Evolutionary conservation across 2,888 invertebrate genomes (phyloP).

Genomic region (Uropetala carovei): DNA sequence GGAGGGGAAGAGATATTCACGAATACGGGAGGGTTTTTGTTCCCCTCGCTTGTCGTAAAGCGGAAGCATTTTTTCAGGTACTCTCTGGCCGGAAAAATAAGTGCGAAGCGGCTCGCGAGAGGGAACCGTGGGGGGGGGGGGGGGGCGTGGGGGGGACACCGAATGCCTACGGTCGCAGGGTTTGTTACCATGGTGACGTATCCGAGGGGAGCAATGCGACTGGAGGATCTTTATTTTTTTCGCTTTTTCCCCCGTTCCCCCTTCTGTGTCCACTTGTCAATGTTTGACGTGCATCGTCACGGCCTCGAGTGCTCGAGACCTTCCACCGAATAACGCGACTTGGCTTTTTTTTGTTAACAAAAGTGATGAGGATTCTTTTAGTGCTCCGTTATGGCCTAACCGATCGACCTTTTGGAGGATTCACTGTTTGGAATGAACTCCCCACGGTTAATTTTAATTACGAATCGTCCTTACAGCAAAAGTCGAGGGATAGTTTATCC

Average conservation of each 20-base stretch:
- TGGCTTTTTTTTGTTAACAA: not conserved
- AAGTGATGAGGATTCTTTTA: not conserved
- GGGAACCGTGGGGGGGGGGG: not conserved
- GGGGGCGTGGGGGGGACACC: too few relatives aligned
- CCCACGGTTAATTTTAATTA: not conserved
- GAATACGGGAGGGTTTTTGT: not conserved
- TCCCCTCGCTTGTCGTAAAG: not conserved
- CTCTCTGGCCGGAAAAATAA: not conserved
- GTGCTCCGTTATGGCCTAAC: not conserved
- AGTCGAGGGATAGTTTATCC: too few relatives aligned
- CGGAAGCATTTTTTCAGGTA: not conserved
- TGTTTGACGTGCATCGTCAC: slow-evolving; percentile 32
- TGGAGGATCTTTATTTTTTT: not conserved
- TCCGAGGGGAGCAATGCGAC: not conserved
- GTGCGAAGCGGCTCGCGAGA: slow-evolving; percentile 9
- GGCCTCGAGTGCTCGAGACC: not conserved
- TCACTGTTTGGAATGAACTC: not conserved
- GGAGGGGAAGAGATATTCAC: too few relatives aligned
- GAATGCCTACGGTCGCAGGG: slow-evolving; percentile 1
- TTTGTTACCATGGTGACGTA: slow-evolving; percentile 21
- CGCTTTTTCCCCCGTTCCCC: not conserved
- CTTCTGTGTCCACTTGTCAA: not conserved
- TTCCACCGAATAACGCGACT: not conserved
- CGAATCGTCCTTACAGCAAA: not conserved
- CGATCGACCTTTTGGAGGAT: not conserved